Evolutionary conservation across 2,888 invertebrate species (phyloP).

Genomic region (Aleiodes leptofemur): DNA sequence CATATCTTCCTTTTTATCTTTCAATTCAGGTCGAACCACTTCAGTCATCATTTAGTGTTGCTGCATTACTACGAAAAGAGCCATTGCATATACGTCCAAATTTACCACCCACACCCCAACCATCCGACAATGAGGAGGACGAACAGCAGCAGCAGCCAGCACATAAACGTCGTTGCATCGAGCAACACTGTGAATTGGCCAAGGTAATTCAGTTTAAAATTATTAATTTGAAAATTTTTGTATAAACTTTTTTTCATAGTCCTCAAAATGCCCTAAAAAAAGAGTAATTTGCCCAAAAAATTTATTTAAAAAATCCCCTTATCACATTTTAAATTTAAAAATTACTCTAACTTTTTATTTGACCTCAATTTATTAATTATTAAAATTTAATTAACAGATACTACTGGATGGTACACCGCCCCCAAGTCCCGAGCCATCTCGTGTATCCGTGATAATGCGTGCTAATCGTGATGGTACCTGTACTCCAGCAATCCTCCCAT

Average conservation of each 20-base stretch:
- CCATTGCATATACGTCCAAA: conserved; percentile 43
- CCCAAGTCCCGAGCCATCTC: conserved; percentile 75
- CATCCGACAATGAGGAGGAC: conserved; percentile 89
- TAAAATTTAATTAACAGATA: conserved; percentile 57
- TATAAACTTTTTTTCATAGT: no score
- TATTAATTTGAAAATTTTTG: no score
- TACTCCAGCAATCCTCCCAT: conserved; percentile 66
- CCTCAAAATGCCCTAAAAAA: no score
- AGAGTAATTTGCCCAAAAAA: no score
- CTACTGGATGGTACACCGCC: conserved; percentile 78
- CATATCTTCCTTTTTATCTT: conserved; percentile 25
- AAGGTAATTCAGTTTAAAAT: conserved; percentile 65
- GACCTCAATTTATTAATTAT: neutral
- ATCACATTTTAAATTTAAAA: no score
- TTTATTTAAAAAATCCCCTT: no score
- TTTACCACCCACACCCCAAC: conserved; percentile 84
- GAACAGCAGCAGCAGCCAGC: conserved; percentile 75
- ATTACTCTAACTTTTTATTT: no score
- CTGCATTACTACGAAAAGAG: conserved; percentile 64
- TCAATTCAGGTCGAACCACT: conserved; percentile 66
- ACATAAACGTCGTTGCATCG: conserved; percentile 74
- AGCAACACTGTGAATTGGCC: conserved; percentile 79
- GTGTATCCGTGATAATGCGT: conserved; percentile 90
- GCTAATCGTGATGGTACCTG: conserved; percentile 89
- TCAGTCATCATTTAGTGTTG: conserved; percentile 71